phyloP scores from a whole-genome alignment of 2,888 invertebrate genomes.

The Conomelus anceps region DNA sequence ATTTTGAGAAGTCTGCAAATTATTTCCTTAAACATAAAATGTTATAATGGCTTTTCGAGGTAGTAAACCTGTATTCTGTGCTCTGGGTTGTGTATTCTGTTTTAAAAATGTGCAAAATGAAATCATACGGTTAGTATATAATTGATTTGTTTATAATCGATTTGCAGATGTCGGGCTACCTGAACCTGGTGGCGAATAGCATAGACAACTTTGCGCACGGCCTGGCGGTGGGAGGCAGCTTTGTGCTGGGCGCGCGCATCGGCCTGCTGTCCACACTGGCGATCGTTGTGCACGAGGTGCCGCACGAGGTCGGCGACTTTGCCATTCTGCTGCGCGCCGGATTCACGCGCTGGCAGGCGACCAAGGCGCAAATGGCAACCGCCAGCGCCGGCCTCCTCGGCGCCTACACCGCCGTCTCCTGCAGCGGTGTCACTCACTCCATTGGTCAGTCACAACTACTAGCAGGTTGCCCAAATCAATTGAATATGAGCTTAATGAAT shows the following conservation, averaged over 20 bases:
- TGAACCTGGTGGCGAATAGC: slow-evolving; percentile 91
- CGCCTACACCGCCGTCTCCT: slow-evolving; percentile 75
- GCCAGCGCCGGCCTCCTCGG: slow-evolving; percentile 86
- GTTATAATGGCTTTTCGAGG: too few species aligned
- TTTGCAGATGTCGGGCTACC: slow-evolving; percentile 73
- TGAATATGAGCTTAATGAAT: neutral
- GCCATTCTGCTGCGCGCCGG: slow-evolving; percentile 90
- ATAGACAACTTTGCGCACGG: slow-evolving; percentile 99
- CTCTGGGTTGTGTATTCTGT: neutral
- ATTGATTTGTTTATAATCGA: too few species aligned
- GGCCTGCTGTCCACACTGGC: slow-evolving; percentile 91
- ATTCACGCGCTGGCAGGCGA: slow-evolving; percentile 90
- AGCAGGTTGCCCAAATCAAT: neutral
- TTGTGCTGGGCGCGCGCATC: slow-evolving; percentile 82
- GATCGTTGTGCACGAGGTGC: slow-evolving; percentile 53
- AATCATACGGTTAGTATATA: too few species aligned
- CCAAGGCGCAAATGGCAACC: slow-evolving; percentile 86
- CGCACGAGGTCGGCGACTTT: slow-evolving; percentile 98
- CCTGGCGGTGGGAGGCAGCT: slow-evolving; percentile 94
- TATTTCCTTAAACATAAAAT: too few species aligned
- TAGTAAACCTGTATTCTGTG: too few species aligned
- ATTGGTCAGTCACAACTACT: slow-evolving; percentile 61
- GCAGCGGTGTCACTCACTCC: slow-evolving; percentile 71
- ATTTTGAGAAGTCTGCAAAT: too few species aligned
- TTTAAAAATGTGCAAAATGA: neutral